Evolutionary conservation across 2,888 invertebrate species (phyloP).

Genomic region (Rhamnusium bicolor): DNA sequence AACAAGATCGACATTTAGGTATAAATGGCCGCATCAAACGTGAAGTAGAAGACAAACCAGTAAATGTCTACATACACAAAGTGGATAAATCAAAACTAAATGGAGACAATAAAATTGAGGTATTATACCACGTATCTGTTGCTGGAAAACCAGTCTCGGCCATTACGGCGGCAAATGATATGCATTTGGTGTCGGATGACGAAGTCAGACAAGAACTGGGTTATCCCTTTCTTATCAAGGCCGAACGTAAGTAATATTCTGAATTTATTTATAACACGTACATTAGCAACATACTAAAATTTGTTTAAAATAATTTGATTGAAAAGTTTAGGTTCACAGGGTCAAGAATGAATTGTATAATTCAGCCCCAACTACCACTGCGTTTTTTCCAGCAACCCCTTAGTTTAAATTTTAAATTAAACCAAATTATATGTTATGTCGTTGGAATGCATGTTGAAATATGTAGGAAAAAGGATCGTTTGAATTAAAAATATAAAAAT

Average conservation of each 20-base stretch:
- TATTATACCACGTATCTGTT: slow-evolving; percentile 87
- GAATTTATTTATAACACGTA: too few relatives aligned
- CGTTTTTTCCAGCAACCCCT: too few relatives aligned
- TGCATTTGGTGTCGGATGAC: slow-evolving; percentile 84
- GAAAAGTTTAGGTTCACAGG: too few relatives aligned
- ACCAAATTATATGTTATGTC: too few relatives aligned
- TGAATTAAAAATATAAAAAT: too few relatives aligned
- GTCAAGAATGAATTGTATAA: too few relatives aligned
- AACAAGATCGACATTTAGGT: slow-evolving; percentile 87
- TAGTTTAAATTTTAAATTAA: too few relatives aligned
- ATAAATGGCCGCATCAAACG: slow-evolving; percentile 71
- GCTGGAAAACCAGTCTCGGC: slow-evolving; percentile 87
- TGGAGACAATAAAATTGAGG: slow-evolving; percentile 72
- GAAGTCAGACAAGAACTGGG: slow-evolving; percentile 85
- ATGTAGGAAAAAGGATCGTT: too few relatives aligned
- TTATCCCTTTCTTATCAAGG: slow-evolving; percentile 85
- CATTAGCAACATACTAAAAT: too few relatives aligned
- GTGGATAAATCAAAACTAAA: slow-evolving; percentile 74
- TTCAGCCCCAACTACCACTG: too few relatives aligned
- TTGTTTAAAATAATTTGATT: too few relatives aligned
- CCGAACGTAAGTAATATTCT: slow-evolving; percentile 84
- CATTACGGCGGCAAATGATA: slow-evolving; percentile 86
- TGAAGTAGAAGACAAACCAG: slow-evolving; percentile 69
- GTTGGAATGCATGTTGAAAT: too few relatives aligned
- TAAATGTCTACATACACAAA: slow-evolving; percentile 80